These are phyloP conservation scores for Antechinus stuartii DNA, from an alignment of 2,113 vertebrate species.

Conservation along the genomic window DNA sequence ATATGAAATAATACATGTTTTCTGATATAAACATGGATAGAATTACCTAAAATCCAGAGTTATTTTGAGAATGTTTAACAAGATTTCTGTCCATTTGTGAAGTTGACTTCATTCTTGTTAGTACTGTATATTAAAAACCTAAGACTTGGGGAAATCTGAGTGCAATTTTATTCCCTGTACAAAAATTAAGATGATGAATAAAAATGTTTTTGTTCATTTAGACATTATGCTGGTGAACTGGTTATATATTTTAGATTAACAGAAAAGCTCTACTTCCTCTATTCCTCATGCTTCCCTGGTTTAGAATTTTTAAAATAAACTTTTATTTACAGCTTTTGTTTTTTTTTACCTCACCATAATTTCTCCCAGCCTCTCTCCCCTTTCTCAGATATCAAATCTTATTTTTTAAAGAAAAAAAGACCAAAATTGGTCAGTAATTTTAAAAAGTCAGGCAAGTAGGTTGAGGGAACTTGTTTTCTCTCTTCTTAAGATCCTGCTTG, in stretches of 20 bases:
- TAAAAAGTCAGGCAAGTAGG: background rate
- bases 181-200: slow-evolving; percentile 36
- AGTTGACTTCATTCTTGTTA: slow-evolving; percentile 72
- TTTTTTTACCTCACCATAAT: slow-evolving; percentile 39
- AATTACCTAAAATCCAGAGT: slow-evolving; percentile 35
- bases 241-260: slow-evolving; percentile 64
- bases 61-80: slow-evolving; percentile 30
- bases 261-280: slow-evolving; percentile 28
- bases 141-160: slow-evolving; percentile 56
- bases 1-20: slow-evolving; percentile 1
- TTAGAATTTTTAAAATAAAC: slow-evolving; percentile 29
- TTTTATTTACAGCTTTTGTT: slow-evolving; percentile 52
- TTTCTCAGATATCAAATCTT: background rate
- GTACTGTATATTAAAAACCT: slow-evolving; percentile 61
- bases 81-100: slow-evolving; percentile 68
- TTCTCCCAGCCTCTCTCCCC: background rate
- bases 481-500: background rate
- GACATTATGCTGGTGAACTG: slow-evolving; percentile 75
- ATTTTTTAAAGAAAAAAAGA: background rate
- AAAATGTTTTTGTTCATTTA: background rate
- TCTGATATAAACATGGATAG: background rate
- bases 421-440: background rate
- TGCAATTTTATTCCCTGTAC: slow-evolving; percentile 26
- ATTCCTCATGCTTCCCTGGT: slow-evolving; percentile 7
- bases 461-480: background rate